Percentiles rank a stretch among this genome's conserved stretches.
Conservation (phyloP, 1,140 invertebrate species). For the Danaus melanippus region DNA sequence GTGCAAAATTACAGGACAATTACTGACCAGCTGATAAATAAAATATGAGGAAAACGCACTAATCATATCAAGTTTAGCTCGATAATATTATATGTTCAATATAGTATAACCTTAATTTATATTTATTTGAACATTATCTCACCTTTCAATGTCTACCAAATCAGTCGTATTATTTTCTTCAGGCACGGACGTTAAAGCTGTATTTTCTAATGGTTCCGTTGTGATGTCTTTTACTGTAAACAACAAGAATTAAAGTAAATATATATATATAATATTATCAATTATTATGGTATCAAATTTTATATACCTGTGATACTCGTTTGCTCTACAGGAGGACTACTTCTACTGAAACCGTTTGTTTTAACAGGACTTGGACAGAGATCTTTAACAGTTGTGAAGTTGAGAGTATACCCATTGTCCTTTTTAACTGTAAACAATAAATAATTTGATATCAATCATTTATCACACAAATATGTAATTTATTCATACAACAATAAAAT, state of each 20-base stretch:
- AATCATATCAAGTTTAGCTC: too few relatives aligned
- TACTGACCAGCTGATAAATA: too few relatives aligned
- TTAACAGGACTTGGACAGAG: conserved; percentile 66
- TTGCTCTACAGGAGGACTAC: conserved; percentile 67
- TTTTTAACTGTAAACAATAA: conserved; percentile 60
- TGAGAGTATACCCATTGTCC: conserved; percentile 66
- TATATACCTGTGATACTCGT: conserved; percentile 60
- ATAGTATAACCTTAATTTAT: too few relatives aligned
- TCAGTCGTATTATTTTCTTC: conserved; percentile 60
- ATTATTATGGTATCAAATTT: too few relatives aligned
- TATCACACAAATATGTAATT: not conserved
- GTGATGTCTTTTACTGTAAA: conserved; percentile 67
- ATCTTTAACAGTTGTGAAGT: conserved; percentile 64
- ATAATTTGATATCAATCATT: not conserved
- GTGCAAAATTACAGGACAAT: too few relatives aligned
- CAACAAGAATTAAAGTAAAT: conserved; percentile 1
- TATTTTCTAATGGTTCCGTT: conserved; percentile 64
- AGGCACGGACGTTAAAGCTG: conserved; percentile 60
- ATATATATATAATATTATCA: too few relatives aligned
- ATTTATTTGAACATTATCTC: not conserved
- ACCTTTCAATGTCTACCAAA: conserved; percentile 62
- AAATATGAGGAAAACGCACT: too few relatives aligned
- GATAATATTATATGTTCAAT: too few relatives aligned
- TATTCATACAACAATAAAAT: too few relatives aligned
- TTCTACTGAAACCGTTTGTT: conserved; percentile 67